Conservation (phyloP, 23 tunicate species). For the Oikopleura dioica region DNA sequence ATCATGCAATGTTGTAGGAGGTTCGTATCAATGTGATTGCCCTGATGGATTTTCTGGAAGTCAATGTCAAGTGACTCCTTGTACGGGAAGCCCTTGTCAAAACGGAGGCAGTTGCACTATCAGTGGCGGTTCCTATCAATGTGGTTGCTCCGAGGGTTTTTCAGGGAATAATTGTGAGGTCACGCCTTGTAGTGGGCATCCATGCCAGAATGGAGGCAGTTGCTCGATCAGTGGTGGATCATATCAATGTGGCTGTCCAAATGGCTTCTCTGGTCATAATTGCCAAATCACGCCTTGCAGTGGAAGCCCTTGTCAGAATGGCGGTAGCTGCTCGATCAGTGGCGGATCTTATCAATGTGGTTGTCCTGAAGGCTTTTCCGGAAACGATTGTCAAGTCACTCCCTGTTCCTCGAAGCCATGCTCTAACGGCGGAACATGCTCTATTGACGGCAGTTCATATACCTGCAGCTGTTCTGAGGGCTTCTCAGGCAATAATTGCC, state of each 20-base stretch:
- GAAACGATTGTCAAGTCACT: slow-evolving; percentile 18
- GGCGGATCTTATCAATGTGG: slow-evolving; percentile 25
- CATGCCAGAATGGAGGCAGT: slow-evolving; percentile 35
- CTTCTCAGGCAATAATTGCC: slow-evolving; percentile 26
- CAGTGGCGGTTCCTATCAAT: slow-evolving; percentile 18
- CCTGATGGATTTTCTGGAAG: slow-evolving; percentile 30
- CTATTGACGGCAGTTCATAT: slow-evolving; percentile 16
- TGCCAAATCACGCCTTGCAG: too few relatives aligned
- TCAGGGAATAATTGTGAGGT: slow-evolving; percentile 25
- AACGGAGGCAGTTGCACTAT: background rate
- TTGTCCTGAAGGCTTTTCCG: slow-evolving; percentile 37
- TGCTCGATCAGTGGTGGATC: slow-evolving; percentile 19
- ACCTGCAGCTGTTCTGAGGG: slow-evolving; percentile 29
- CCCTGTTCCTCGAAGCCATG: slow-evolving; percentile 27
- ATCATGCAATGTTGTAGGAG: background rate
- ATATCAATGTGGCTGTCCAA: too few relatives aligned
- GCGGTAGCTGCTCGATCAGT: background rate
- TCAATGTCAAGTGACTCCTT: slow-evolving; percentile 16
- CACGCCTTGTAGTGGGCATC: background rate
- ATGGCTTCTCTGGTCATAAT: too few relatives aligned
- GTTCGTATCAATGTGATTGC: slow-evolving; percentile 31
- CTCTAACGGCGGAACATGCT: slow-evolving; percentile 34
- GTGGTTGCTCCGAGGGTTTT: slow-evolving; percentile 35
- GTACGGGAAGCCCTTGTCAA: background rate
- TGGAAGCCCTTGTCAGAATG: background rate